phyloP scores from a whole-genome alignment of 2,888 invertebrate genomes.

The Protonemura montana region DNA sequence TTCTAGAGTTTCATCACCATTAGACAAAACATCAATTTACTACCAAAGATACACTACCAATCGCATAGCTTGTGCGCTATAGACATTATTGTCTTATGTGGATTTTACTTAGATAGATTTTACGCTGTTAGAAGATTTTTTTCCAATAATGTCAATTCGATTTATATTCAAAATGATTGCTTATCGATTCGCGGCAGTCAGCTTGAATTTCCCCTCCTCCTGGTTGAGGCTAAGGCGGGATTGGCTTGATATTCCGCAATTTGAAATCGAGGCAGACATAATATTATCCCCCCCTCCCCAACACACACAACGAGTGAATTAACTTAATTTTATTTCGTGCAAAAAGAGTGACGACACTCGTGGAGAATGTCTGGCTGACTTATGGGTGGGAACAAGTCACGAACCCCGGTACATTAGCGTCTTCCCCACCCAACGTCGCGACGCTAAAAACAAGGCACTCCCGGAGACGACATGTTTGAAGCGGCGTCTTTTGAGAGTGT shows the following conservation, averaged over 20 bases:
- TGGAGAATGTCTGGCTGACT: not conserved
- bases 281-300: slow-evolving; percentile 1
- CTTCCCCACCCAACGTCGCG: not conserved
- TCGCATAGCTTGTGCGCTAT: not conserved
- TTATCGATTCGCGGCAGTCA: not conserved
- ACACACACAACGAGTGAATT: slow-evolving; percentile 8
- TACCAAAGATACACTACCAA: not conserved
- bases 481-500: not conserved
- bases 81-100: not conserved
- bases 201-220: not conserved
- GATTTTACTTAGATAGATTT: not conserved
- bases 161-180: not conserved
- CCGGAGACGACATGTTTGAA: not conserved
- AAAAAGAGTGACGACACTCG: not conserved
- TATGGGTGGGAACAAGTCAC: not conserved
- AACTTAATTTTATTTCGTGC: slow-evolving; percentile 5
- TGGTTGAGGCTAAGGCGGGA: not conserved
- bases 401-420: not conserved
- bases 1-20: not conserved
- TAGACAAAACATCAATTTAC: not conserved
- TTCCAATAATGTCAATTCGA: not conserved
- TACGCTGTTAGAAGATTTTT: not conserved
- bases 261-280: not conserved
- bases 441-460: not conserved
- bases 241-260: not conserved